Percentiles rank a stretch among this genome's conserved stretches.
phyloP scores from a whole-genome alignment of 2,888 invertebrate genomes.

The Caenorhabditis afra region DNA sequence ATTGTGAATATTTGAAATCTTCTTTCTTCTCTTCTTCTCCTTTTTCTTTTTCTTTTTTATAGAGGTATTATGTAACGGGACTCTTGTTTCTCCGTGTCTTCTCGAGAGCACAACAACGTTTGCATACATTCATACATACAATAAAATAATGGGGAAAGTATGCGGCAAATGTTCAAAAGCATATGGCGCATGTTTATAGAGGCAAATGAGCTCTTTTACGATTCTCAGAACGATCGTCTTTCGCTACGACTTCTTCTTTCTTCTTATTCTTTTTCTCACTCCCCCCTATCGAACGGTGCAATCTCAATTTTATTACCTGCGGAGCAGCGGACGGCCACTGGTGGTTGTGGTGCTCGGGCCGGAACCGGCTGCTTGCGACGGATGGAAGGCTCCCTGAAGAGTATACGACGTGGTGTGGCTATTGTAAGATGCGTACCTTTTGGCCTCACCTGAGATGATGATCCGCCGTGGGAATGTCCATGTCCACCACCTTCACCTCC shows the following conservation, averaged over 20 bases:
- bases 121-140: constrained; percentile 45
- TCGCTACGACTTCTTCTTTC: background rate
- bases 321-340: constrained; percentile 77
- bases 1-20: constrained; percentile 55
- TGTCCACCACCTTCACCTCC: constrained; percentile 61
- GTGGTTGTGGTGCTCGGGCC: constrained; percentile 76
- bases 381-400: constrained; percentile 55
- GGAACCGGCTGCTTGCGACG: constrained; percentile 63
- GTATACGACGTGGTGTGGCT: background rate
- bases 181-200: constrained; percentile 52
- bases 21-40: constrained; percentile 37
- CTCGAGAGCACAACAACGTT: background rate
- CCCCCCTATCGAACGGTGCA: constrained; percentile 9
- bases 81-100: constrained; percentile 4
- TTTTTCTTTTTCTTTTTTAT: constrained; percentile 43
- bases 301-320: constrained; percentile 60
- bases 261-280: background rate
- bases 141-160: constrained; percentile 42
- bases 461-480: constrained; percentile 55
- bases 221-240: constrained; percentile 13
- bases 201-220: constrained; percentile 9
- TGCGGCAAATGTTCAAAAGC: constrained; percentile 54
- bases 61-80: constrained; percentile 45
- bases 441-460: constrained; percentile 67
- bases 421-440: constrained; percentile 57